Evolutionary conservation across 2,113 vertebrate genomes (phyloP), one percentile per base, ranked within the genome.

Genomic region (Callopanchax toddi): DNA sequence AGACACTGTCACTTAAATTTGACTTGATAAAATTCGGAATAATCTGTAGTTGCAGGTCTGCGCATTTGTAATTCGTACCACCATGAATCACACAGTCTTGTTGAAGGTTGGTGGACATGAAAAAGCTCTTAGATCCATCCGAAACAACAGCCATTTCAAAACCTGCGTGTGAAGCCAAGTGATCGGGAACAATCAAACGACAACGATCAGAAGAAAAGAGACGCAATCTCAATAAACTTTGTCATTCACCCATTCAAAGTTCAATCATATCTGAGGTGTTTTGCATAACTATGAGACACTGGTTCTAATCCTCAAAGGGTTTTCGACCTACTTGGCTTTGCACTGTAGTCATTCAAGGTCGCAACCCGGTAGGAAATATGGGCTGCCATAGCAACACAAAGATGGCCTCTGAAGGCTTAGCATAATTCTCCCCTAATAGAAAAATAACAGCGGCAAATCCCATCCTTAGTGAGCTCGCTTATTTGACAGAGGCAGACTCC

Each of bases 361-460:
- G 91, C 94, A 96, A 97, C 94, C 95, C 93, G 94, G 94, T 94
- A 95, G 95, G 95, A 98, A 97, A 96, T 97, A 94, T 93, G 88
- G 93, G 95, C 96, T 98, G 91, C 94, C 94, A 96, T 95, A 93
- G 95, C 93, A 97, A 98, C 96, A 91, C 93, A 95, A 92, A 96
- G 94, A 98, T 96, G 94, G 95, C 95, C 94, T 95, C 94, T 94
- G 89, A 94, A 92, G 94, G 95, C 92, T 96, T 96, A 96, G 94
- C 92, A 94, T 95, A 96, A 97, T 97, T 97, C 94, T 91, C 91
- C 89, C 87, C 93, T 96, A 97, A 96, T 94, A 97, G 95, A 97
- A 97, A 96, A 97, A 97, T 96, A 98, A 97, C 91, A 96, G 94
- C 94, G 93, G 89, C 93, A 96, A 96, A 97, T 97, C 94, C 94